A percentile compares a stretch with the other conserved stretches of the same genome.
phyloP scores from a whole-genome alignment of 1,140 invertebrate genomes.

The Oedothorax gibbosus region DNA sequence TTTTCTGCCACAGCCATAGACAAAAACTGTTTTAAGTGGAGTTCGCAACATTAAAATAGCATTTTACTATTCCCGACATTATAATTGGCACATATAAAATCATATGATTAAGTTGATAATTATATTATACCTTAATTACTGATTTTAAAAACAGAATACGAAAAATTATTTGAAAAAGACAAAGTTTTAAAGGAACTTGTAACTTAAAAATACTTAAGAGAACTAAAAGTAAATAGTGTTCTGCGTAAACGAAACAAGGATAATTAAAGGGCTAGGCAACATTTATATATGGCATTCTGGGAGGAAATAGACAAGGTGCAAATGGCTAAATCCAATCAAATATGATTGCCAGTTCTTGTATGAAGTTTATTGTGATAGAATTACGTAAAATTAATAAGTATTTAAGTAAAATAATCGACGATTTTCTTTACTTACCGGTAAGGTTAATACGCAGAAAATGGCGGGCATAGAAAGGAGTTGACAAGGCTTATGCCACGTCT shows the following conservation, averaged over 20 bases:
- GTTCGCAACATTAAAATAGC: too few species aligned
- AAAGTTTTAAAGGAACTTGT: too few species aligned
- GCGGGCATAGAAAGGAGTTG: conserved; percentile 60
- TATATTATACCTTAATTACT: too few species aligned
- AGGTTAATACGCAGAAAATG: conserved; percentile 52
- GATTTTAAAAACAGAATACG: too few species aligned
- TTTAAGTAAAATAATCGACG: neutral
- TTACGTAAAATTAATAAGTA: neutral
- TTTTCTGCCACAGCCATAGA: too few species aligned
- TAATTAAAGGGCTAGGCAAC: conserved; percentile 25
- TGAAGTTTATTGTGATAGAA: neutral
- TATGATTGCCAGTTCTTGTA: neutral
- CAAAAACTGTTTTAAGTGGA: too few species aligned
- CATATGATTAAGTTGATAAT: too few species aligned
- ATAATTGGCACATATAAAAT: too few species aligned
- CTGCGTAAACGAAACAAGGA: conserved; percentile 11
- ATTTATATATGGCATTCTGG: conserved; percentile 9
- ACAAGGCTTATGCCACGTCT: conserved; percentile 60
- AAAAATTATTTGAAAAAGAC: too few species aligned
- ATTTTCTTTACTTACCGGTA: conserved; percentile 53
- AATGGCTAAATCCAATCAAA: neutral
- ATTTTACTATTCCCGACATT: too few species aligned
- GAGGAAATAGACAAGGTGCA: neutral
- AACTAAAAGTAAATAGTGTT: neutral
- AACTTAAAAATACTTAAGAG: too few species aligned